phyloP scores from a whole-genome alignment of 2,113 vertebrate genomes.

The Nesospiza acunhae region DNA sequence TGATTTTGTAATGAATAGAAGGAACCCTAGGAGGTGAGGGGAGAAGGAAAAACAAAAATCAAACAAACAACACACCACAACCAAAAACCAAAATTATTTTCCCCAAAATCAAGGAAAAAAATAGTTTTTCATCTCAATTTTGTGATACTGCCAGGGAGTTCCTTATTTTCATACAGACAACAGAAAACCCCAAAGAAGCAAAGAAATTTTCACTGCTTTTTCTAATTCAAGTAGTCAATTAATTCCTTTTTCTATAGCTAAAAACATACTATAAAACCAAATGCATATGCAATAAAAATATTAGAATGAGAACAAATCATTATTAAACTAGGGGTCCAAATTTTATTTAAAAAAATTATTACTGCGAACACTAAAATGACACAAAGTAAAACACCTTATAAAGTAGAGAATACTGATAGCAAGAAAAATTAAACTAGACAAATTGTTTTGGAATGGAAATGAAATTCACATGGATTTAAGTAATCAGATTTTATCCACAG shows the following conservation, averaged over 20 bases:
- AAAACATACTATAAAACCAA: background rate
- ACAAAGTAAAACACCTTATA: background rate
- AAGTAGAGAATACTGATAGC: background rate
- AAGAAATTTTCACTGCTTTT: background rate
- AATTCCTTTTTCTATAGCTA: background rate
- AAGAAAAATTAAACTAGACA: background rate
- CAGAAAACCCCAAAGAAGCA: background rate
- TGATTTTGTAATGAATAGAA: background rate
- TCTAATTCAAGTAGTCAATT: background rate
- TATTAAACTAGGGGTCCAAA: background rate
- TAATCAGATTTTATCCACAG: background rate
- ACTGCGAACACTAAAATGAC: background rate
- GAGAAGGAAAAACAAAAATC: background rate
- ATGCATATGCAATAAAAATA: background rate
- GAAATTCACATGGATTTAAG: background rate
- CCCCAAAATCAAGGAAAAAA: background rate
- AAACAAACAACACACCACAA: background rate
- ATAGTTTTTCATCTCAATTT: background rate
- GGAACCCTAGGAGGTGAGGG: background rate
- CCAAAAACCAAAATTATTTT: background rate
- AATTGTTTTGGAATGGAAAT: background rate
- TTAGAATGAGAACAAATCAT: background rate
- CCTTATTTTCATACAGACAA: background rate
- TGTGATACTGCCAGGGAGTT: background rate
- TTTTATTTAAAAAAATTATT: slow-evolving; percentile 16